Evolutionary conservation across 2,888 invertebrate species (phyloP).

Genomic region (Acanthosoma haemorrhoidale): DNA sequence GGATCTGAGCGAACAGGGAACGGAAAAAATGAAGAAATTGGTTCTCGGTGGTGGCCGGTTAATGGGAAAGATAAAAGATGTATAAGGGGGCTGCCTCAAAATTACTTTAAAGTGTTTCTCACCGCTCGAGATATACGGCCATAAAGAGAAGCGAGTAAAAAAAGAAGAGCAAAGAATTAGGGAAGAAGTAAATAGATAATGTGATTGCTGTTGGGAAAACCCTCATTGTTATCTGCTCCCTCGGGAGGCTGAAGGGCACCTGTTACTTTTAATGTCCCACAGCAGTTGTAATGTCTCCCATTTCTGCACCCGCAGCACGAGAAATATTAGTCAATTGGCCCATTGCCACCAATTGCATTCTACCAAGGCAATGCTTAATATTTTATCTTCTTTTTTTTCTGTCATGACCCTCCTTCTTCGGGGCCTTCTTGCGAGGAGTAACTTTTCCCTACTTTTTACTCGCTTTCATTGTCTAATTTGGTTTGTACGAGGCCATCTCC

Average conservation of each 20-base stretch:
- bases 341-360: not conserved
- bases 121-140: slow-evolving; percentile 24
- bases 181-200: slow-evolving; percentile 22
- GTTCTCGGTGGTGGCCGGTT: not conserved
- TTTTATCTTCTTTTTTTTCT: not conserved
- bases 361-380: not conserved
- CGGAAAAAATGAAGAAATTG: not conserved
- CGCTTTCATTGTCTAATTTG: no score
- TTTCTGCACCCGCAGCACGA: not conserved
- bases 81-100: slow-evolving; percentile 22
- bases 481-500: no score
- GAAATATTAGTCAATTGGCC: not conserved
- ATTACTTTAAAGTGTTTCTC: slow-evolving; percentile 27
- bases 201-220: not conserved
- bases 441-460: not conserved
- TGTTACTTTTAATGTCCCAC: not conserved
- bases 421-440: not conserved
- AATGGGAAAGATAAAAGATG: slow-evolving; percentile 25
- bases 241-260: not conserved
- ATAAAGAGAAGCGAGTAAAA: not conserved
- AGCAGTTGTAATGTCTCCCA: not conserved
- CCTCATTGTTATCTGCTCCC: slow-evolving; percentile 22
- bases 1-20: not conserved
- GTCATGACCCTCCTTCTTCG: not conserved
- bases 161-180: not conserved